A percentile compares a stretch with the other conserved stretches of the same genome.
Evolutionary conservation across 2,113 vertebrate genomes (phyloP).

Genomic region (Urocynchramus pylzowi): DNA sequence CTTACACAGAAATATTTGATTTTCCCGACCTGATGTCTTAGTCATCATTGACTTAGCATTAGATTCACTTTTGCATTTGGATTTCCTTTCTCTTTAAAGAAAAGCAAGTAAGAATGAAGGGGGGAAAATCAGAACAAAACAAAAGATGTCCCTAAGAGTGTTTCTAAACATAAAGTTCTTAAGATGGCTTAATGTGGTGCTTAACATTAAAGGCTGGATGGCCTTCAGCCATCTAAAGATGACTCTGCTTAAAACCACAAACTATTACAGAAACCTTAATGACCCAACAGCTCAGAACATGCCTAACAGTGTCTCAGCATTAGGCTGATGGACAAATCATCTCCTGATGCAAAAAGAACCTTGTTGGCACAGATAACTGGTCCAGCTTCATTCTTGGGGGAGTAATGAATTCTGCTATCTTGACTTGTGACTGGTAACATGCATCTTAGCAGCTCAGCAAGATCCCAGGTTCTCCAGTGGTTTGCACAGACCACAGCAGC

Average conservation of each 20-base stretch:
- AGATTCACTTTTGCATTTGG: background rate
- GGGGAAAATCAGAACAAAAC: background rate
- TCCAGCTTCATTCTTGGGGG: background rate
- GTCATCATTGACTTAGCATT: background rate
- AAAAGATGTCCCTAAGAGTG: background rate
- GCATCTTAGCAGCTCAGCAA: background rate
- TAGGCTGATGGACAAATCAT: background rate
- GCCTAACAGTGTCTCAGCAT: background rate
- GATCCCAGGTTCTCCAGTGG: background rate
- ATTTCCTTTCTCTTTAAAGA: background rate
- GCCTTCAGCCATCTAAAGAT: background rate
- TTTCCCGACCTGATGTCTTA: background rate
- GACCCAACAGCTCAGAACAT: background rate
- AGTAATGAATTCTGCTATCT: background rate
- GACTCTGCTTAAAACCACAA: slow-evolving; percentile 4
- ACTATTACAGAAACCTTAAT: background rate
- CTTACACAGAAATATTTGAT: background rate
- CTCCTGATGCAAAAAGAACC: background rate
- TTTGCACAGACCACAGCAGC: background rate
- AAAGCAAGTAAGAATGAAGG: background rate
- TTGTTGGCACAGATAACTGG: background rate
- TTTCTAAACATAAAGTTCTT: slow-evolving; percentile 7
- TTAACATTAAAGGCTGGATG: background rate
- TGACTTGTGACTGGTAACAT: background rate
- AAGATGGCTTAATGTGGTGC: background rate